These are phyloP conservation scores for Kryptolebias ocellatus DNA, from an alignment of 2,797 vertebrate species.

Conservation along the genomic window DNA sequence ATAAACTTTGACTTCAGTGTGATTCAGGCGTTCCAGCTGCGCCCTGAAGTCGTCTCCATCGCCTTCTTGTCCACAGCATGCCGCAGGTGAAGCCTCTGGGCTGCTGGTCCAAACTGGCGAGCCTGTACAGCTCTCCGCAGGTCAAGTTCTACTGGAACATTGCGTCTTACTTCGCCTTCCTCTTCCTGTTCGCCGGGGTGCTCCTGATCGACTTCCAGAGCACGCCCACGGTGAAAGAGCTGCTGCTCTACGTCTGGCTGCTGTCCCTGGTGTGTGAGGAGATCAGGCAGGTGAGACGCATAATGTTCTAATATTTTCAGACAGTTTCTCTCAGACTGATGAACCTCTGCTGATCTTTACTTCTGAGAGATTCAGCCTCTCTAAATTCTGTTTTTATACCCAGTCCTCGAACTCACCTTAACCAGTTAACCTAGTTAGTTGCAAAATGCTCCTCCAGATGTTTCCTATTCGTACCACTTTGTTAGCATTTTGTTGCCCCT, in stretches of 20 bases:
- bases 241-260: constrained; percentile 93
- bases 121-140: constrained; percentile 74
- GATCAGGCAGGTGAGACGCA: constrained; percentile 86
- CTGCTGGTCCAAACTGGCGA: constrained; percentile 63
- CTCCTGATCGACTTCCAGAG: constrained; percentile 94
- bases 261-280: constrained; percentile 93
- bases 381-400: too few species aligned
- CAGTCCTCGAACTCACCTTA: too few species aligned
- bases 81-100: constrained; percentile 59
- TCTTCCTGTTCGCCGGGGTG: constrained; percentile 90
- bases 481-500: too few species aligned
- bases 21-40: background rate
- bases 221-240: constrained; percentile 83
- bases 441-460: too few species aligned
- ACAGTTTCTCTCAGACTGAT: too few species aligned
- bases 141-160: constrained; percentile 93
- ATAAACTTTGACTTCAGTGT: too few species aligned
- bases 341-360: too few species aligned
- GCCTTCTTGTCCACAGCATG: constrained; percentile 29
- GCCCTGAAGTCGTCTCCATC: background rate
- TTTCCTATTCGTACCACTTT: too few species aligned
- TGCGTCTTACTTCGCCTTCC: constrained; percentile 92
- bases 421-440: too few species aligned
- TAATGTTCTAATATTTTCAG: too few species aligned
- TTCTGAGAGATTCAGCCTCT: too few species aligned